Evolutionary conservation across 2,797 vertebrate genomes (phyloP).

Genomic region (Streptopelia turtur): DNA sequence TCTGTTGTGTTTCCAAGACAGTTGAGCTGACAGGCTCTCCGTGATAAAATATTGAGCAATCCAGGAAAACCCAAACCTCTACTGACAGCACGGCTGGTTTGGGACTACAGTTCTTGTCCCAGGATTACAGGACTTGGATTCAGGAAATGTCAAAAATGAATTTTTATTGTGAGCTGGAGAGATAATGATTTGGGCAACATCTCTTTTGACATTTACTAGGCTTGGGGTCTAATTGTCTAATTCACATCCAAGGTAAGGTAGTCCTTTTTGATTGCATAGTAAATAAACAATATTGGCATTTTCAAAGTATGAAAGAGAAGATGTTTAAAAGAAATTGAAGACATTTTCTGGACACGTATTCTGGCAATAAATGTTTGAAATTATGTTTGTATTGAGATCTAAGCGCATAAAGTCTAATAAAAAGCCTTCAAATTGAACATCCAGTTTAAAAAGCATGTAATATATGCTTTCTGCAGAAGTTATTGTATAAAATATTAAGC

Average conservation of each 20-base stretch:
- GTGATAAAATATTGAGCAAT: neutral
- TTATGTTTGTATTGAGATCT: neutral
- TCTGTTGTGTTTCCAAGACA: conserved; percentile 39
- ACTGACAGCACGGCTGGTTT: neutral
- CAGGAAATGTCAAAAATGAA: conserved; percentile 13
- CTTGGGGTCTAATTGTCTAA: neutral
- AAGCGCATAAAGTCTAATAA: neutral
- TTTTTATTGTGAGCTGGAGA: neutral
- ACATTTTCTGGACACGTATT: neutral
- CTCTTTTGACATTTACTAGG: neutral
- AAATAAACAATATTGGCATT: neutral
- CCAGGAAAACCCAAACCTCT: conserved; percentile 4
- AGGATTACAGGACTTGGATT: neutral
- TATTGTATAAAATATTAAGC: neutral
- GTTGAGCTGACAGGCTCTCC: neutral
- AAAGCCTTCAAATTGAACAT: neutral
- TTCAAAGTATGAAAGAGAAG: neutral
- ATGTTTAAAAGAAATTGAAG: neutral
- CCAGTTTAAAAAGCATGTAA: neutral
- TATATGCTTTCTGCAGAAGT: neutral
- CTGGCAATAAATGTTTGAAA: neutral
- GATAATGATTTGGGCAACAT: neutral
- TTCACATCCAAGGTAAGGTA: neutral
- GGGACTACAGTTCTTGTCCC: neutral
- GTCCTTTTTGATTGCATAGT: neutral